phyloP scores from a whole-genome alignment of 2,113 vertebrate genomes.

The Myrmecophaga tridactyla region DNA sequence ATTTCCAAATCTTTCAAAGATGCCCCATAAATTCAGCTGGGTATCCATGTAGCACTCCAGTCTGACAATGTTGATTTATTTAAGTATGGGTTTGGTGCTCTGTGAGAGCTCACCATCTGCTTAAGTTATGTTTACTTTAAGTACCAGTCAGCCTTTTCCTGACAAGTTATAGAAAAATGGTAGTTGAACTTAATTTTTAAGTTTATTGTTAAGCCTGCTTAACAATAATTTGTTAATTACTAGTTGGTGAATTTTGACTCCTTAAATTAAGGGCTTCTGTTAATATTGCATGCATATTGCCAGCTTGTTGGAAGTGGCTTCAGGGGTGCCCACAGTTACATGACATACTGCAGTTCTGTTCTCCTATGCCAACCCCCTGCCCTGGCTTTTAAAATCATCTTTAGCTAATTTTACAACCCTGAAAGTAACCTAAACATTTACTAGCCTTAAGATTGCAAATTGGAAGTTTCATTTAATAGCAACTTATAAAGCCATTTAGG shows the following conservation, averaged over 20 bases:
- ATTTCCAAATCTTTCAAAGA: slow-evolving; percentile 69
- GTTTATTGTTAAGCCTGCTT: slow-evolving; percentile 78
- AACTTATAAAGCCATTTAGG: slow-evolving; percentile 49
- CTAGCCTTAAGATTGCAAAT: slow-evolving; percentile 17
- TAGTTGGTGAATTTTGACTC: slow-evolving; percentile 78
- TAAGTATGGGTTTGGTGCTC: slow-evolving; percentile 74
- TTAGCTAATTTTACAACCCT: slow-evolving; percentile 58
- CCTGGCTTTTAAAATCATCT: slow-evolving; percentile 40
- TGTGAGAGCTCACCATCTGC: slow-evolving; percentile 63
- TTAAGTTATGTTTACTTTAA: slow-evolving; percentile 77
- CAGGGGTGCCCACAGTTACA: slow-evolving; percentile 2
- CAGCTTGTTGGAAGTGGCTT: slow-evolving; percentile 63
- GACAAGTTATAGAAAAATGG: slow-evolving; percentile 77
- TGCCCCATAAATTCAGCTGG: slow-evolving; percentile 78
- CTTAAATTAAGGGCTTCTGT: slow-evolving; percentile 78
- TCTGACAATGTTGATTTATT: slow-evolving; percentile 73
- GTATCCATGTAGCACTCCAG: slow-evolving; percentile 56
- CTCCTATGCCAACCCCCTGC: slow-evolving; percentile 30
- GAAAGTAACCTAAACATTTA: slow-evolving; percentile 40
- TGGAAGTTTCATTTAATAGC: slow-evolving; percentile 49
- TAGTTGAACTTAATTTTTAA: slow-evolving; percentile 75
- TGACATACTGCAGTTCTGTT: background rate
- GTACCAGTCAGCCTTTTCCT: slow-evolving; percentile 77
- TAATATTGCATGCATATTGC: slow-evolving; percentile 77
- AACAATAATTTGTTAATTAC: slow-evolving; percentile 85